Evolutionary conservation across 1,140 invertebrate species (phyloP), one percentile per base, ranked within the genome.

Genomic region (Neotoxoptera formosana): DNA sequence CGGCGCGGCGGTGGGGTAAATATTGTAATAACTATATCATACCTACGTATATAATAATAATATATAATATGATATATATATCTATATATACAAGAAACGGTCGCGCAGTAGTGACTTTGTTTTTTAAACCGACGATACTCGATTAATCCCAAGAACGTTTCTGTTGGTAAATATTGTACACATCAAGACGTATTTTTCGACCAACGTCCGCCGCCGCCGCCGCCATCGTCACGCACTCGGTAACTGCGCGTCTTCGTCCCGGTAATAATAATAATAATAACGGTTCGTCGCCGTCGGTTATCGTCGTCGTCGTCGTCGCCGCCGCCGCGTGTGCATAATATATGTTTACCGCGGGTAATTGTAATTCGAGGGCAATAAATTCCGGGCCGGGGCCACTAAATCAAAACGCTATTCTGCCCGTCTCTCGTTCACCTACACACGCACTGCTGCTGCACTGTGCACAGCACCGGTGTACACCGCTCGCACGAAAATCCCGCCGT

Each of bases 291-390:
- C 60, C 60, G 60, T 76, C 60, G 60, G 60, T 83, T 83, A 83
- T 36, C 76, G 76, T 89, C 48, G 48, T 17, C 45, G 87, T 23
- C 53, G 51, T n/a, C n/a, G n/a, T n/a, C n/a, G n/a, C n/a, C n/a
- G 48, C n/a, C 45, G 87, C 36, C 53, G 51, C 89, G 51, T 53
- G 34, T 41, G 53, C 89, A 45, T 67, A 67, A 25, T 51, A 45
- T 8, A 76, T 91, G 90, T 91, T 91, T 67, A 91, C 86, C 90
- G 90, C 45, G 41, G 36, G 41, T 34, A 76, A 76, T 91, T 47
- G 60, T 76, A 76, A 91, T 91, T 91, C 90, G 90, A 91, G 60
- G 90, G 90, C 56, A 76, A 91, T 91, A 91, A 91, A 91, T 91
- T 91, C 17, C 41, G 34, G 7, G 41, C 90, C 41, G 60, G 90